These are phyloP conservation scores for Uloborus diversus DNA, from an alignment of 1,140 invertebrate species.

Conservation along the genomic window DNA sequence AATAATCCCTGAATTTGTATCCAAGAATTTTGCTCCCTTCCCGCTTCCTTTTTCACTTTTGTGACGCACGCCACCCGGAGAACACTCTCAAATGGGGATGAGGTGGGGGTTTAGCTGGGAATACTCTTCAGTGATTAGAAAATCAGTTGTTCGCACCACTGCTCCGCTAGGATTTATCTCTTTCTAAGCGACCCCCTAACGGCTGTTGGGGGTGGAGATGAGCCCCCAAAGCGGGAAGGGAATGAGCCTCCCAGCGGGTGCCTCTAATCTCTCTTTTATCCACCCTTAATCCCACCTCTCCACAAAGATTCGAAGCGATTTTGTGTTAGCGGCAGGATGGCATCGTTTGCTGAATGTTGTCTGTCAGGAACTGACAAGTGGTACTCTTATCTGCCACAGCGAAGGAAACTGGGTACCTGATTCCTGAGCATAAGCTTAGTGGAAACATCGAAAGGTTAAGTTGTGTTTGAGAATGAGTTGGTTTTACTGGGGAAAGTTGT, in stretches of 20 bases:
- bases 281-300: background rate
- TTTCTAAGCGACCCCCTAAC: constrained; percentile 11
- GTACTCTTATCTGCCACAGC: no score
- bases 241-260: background rate
- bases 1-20: no score
- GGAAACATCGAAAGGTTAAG: no score
- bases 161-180: constrained; percentile 24
- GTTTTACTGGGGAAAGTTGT: no score
- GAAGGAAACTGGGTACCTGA: no score
- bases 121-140: constrained; percentile 23
- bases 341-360: no score
- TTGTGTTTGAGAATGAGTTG: no score
- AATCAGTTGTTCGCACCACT: constrained; percentile 41
- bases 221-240: background rate
- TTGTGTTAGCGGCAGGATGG: no score
- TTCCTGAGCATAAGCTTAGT: no score
- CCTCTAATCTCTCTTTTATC: constrained; percentile 25
- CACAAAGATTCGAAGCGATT: background rate
- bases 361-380: background rate
- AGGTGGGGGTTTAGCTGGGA: background rate
- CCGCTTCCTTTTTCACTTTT: no score
- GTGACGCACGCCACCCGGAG: no score
- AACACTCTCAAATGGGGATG: background rate
- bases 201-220: background rate
- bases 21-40: no score